Conservation (phyloP, 2,888 invertebrate species). For the Drosophila yooni region DNA sequence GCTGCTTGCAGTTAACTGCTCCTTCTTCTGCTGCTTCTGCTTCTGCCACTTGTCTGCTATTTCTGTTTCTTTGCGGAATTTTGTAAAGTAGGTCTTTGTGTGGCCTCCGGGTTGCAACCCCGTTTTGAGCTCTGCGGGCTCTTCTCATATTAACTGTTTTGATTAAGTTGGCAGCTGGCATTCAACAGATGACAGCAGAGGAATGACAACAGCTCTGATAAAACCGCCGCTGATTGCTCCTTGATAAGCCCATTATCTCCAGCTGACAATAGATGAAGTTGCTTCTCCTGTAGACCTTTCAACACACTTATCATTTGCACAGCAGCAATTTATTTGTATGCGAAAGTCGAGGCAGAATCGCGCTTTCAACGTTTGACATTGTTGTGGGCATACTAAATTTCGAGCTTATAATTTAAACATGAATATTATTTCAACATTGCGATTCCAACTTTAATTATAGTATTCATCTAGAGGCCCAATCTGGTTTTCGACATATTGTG, state of each 20-base stretch:
- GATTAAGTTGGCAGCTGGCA: slow-evolving; percentile 8
- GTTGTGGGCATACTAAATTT: too few relatives aligned
- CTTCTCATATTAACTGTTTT: not conserved
- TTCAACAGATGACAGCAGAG: not conserved
- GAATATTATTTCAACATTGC: not conserved
- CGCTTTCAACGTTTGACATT: not conserved
- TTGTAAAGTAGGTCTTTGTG: slow-evolving; percentile 8
- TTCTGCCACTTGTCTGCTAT: not conserved
- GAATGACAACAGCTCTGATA: not conserved
- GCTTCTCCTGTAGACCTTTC: not conserved
- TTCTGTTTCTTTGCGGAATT: not conserved
- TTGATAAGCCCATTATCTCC: not conserved
- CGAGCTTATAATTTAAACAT: too few relatives aligned
- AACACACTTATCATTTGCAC: not conserved
- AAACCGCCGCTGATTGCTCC: not conserved
- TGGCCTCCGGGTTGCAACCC: not conserved
- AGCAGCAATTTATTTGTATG: not conserved
- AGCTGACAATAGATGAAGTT: not conserved
- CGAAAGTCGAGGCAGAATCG: not conserved
- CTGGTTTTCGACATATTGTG: too few relatives aligned
- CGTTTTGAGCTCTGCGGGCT: not conserved
- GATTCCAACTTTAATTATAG: not conserved
- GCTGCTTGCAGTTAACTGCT: not conserved
- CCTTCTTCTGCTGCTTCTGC: not conserved
- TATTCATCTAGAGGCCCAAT: too few relatives aligned